A percentile compares a stretch with the other conserved stretches of the same genome.
Conservation (phyloP, 2,113 vertebrate genomes). For the Mirza zaza region DNA sequence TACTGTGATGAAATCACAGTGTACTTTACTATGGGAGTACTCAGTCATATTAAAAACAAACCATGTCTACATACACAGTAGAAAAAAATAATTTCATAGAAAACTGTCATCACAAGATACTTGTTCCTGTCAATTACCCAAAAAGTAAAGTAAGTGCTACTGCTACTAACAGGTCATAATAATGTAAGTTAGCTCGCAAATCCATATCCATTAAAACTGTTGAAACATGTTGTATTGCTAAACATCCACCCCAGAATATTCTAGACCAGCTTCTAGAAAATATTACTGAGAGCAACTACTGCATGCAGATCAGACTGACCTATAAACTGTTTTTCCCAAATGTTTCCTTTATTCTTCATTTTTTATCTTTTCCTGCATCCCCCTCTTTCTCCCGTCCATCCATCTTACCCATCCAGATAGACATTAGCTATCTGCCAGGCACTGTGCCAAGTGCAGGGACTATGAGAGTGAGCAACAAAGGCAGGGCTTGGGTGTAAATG, state of each 20-base stretch:
- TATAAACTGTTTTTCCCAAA: neutral
- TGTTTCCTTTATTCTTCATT: neutral
- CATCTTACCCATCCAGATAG: neutral
- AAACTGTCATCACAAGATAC: slow-evolving; percentile 19
- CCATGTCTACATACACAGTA: neutral
- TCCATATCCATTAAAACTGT: neutral
- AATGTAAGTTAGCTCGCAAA: slow-evolving; percentile 14
- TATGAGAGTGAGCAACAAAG: neutral
- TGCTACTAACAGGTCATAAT: slow-evolving; percentile 47
- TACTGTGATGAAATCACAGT: neutral
- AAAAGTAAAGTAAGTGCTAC: slow-evolving; percentile 36
- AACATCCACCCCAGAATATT: neutral
- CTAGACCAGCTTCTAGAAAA: slow-evolving; percentile 45
- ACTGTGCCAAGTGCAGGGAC: neutral
- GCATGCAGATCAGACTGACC: neutral
- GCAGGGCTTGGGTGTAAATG: neutral
- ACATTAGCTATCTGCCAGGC: neutral
- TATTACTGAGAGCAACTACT: neutral
- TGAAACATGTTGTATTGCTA: slow-evolving; percentile 41
- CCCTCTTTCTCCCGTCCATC: neutral
- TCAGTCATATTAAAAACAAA: slow-evolving; percentile 45
- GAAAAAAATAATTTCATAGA: slow-evolving; percentile 36
- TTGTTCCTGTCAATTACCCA: slow-evolving; percentile 27
- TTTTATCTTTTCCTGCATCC: neutral
- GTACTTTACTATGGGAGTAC: neutral